phyloP scores from a whole-genome alignment of 2,888 invertebrate genomes.

The Spodoptera littoralis region DNA sequence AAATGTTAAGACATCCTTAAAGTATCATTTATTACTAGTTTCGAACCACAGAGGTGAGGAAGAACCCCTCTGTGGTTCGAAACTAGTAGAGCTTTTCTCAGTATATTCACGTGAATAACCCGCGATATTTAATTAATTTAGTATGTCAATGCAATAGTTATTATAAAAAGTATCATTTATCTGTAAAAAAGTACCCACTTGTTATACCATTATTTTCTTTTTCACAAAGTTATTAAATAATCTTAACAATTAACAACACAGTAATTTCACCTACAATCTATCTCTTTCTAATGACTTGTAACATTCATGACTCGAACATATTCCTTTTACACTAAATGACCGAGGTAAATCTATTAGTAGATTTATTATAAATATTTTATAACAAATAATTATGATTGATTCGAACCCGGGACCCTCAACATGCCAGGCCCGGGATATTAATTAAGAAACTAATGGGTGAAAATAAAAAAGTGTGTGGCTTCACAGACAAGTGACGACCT shows the following conservation, averaged over 20 bases:
- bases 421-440: constrained; percentile 78
- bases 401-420: constrained; percentile 63
- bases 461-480: constrained; percentile 74
- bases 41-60: too few species aligned
- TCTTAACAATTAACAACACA: constrained; percentile 8
- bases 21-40: too few species aligned
- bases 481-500: constrained; percentile 73
- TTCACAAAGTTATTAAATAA: constrained; percentile 1
- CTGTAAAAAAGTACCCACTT: too few species aligned
- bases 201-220: too few species aligned
- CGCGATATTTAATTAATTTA: too few species aligned
- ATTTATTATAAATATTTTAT: constrained; percentile 71
- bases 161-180: too few species aligned
- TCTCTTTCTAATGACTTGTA: constrained; percentile 2
- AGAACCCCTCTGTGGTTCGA: too few species aligned
- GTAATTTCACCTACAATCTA: background rate
- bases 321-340: constrained; percentile 19
- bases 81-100: too few species aligned
- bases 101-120: too few species aligned
- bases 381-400: constrained; percentile 85
- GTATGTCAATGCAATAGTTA: too few species aligned
- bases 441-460: constrained; percentile 86
- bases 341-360: constrained; percentile 44
- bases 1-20: too few species aligned
- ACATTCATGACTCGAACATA: constrained; percentile 22